Base-by-base conservation (phyloP, 2,113 vertebrate genomes). In the Notothenia rossii region DNA sequence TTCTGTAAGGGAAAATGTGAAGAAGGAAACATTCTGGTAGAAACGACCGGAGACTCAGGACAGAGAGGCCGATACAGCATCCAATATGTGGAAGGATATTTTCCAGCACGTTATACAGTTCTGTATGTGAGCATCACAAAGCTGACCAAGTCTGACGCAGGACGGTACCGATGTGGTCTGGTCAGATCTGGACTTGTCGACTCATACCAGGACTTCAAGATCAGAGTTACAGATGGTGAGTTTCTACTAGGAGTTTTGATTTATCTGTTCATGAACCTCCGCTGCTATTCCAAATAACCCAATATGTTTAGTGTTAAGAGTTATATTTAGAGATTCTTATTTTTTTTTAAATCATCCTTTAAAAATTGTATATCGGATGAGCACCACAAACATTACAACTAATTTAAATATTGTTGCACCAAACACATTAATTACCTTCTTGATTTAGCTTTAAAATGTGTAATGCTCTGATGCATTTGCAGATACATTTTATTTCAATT, bases 151-250 rank as follows among this genome's bases (percentile, higher is more conserved):
- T n/a, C n/a, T n/a, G n/a, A n/a, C n/a, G n/a, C n/a, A 2, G 79
- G 79, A n/a, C 11, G 1, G 33, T 82, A 82, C 33, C 17, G 1
- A 0, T 88, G 86, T 25, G 0, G 15, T 17, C 66, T 88, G 11
- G 0, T 10, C 1, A 72, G 55, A 43, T 0, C 0, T 10, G n/a
- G n/a, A n/a, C n/a, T 10, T 0, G 0, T 43, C 8, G 0, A 0
- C 3, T 22, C 43, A 46, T 14, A 13, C 9, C 0, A 22, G 2
- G 48, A 43, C 0, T 25, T 88, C 62, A 7, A 58, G 17, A 10
- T 88, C 72, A 58, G 2, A n/a, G 76, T 88, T 9, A 10, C 6
- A 33, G 56, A 66, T 0, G 83, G 83, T 87, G 0, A 84, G 85
- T 87, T 0, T 73, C 36, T 64, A 7, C 55, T 66, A 22, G 55